Base-by-base conservation (phyloP, 2,113 vertebrate genomes). In the Platysternon megacephalum region DNA sequence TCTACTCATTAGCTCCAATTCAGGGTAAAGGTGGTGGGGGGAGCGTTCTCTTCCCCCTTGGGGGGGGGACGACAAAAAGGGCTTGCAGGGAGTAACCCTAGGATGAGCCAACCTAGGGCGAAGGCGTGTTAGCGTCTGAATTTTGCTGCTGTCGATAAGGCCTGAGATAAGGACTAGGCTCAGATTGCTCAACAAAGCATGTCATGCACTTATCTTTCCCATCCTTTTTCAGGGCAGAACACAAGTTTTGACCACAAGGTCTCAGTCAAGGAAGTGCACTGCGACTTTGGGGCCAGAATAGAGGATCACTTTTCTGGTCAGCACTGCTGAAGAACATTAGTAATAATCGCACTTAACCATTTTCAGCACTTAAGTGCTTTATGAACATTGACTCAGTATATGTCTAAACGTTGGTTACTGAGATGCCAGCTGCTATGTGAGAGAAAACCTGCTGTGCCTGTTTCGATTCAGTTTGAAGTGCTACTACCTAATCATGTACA, bases 361-460 rank as follows among this genome's bases (percentile, higher is more conserved):
- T 1, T 65, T 79, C 58, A 0, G 2, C 44, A 1, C 2, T 48
- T 8, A 0, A 58, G 84, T 68, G 85, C 92, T 2, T 72, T 44
- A 14, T 82, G 1, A 53, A 26, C 91, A 29, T 68, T 0, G 1
- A 6, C 12, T 79, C 1, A 14, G 65, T 32, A 19, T 5, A 21
- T 0, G 42, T 86, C 80, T 3, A 39, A 39, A 39, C 21, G 11
- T 83, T 6, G 84, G 92, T 19, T 90, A 78, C 88, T 51, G 68
- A 48, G 53, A 79, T 1, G 9, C 85, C 96, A 93, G n/a, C 88
- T 83, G 29, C 93, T 32, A 22, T 14, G 86, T 82, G 94, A 95
- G 96, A 91, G 89, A 86, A 72, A 90, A 96, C 97, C 93, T 94
- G 96, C 96, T 48, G 68, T 1, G 85, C 96, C 93, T 88, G 94